Percentiles rank a stretch among this genome's conserved stretches.
phyloP scores from a whole-genome alignment of 2,113 vertebrate genomes.

The Catharus bicknelli region DNA sequence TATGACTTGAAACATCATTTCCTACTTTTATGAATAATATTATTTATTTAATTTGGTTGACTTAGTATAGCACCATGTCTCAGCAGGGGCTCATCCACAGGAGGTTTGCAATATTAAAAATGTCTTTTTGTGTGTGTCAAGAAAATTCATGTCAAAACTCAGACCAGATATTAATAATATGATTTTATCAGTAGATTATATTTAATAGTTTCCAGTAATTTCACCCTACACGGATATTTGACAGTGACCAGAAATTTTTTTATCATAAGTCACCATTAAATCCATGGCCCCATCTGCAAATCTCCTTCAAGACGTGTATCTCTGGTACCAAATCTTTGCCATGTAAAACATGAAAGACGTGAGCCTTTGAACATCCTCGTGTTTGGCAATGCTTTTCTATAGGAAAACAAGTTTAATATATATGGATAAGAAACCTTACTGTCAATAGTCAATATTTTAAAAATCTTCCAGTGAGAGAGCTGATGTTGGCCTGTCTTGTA shows the following conservation, averaged over 20 bases:
- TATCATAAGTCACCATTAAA: not conserved
- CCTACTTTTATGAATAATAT: not conserved
- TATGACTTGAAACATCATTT: not conserved
- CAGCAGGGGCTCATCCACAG: not conserved
- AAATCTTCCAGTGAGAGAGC: not conserved
- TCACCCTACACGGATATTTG: not conserved
- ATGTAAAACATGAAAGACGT: not conserved
- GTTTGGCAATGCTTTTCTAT: not conserved
- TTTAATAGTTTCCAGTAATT: not conserved
- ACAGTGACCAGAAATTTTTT: not conserved
- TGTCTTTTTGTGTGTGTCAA: not conserved
- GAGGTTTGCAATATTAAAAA: not conserved
- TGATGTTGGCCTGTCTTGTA: not conserved
- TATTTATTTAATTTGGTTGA: not conserved
- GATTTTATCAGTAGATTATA: not conserved
- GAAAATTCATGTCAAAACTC: not conserved
- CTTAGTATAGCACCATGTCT: not conserved
- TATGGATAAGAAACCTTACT: not conserved
- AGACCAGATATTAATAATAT: not conserved
- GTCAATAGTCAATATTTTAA: not conserved
- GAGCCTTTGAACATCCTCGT: fast-evolving
- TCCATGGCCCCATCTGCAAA: not conserved
- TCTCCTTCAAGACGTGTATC: not conserved
- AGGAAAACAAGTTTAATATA: not conserved
- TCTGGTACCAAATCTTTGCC: not conserved